Conservation (phyloP, 2,797 vertebrate species). For the Sebastiscus albofasciatus region DNA sequence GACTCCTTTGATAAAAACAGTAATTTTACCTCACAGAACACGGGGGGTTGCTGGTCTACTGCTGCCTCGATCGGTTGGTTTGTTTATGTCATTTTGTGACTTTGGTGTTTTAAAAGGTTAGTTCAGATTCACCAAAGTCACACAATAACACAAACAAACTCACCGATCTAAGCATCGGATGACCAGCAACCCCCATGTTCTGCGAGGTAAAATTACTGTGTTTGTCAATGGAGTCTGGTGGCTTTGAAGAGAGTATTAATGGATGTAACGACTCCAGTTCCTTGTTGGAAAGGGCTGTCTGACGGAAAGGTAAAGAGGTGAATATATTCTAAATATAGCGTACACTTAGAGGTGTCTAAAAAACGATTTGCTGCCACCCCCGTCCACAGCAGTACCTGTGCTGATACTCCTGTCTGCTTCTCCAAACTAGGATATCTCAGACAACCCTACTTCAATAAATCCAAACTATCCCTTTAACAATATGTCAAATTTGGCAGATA, state of each 20-base stretch:
- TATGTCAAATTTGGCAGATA: conserved; percentile 46
- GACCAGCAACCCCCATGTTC: no score
- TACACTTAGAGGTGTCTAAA: no score
- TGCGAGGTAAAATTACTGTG: not conserved
- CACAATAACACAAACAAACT: not conserved
- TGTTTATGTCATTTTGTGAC: not conserved
- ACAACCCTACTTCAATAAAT: not conserved
- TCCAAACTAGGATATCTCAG: not conserved
- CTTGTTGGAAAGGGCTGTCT: not conserved
- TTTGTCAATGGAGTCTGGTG: not conserved
- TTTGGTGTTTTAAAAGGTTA: not conserved
- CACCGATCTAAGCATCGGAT: fast-evolving
- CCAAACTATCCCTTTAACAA: not conserved
- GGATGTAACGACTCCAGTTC: not conserved
- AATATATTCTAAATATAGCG: not conserved
- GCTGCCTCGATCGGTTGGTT: no score
- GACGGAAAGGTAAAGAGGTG: not conserved
- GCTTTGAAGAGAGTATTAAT: not conserved
- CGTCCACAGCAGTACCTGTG: not conserved
- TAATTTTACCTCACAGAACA: not conserved
- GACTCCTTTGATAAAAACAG: not conserved
- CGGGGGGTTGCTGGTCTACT: not conserved
- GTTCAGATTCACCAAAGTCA: not conserved
- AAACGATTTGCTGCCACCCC: not conserved
- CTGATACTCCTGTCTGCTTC: not conserved